Conservation (phyloP, 2,113 vertebrate species). For the Paratilapia polleni region DNA sequence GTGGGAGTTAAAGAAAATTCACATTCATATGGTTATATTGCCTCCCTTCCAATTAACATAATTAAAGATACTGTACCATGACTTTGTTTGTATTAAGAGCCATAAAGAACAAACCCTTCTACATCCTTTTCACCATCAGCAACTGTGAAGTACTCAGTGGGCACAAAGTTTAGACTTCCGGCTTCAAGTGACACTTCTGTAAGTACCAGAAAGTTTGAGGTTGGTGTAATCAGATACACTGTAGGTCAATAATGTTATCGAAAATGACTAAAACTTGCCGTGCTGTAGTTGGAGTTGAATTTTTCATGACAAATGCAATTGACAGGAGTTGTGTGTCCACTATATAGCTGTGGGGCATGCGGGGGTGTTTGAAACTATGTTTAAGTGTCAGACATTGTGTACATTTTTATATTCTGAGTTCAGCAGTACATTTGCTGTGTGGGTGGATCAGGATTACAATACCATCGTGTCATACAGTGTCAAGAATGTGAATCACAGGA, state of each 20-base stretch:
- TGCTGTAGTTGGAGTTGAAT: not conserved
- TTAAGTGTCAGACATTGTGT: conserved; percentile 38
- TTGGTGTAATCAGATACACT: not conserved
- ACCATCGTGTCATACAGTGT: conserved; percentile 36
- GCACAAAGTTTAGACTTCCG: not conserved
- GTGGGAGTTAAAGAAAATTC: too few relatives aligned
- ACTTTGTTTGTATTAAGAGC: not conserved
- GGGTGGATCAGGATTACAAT: conserved; percentile 34
- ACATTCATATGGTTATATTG: not conserved
- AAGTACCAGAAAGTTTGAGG: not conserved
- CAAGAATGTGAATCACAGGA: conserved; percentile 42
- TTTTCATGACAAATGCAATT: conserved; percentile 3
- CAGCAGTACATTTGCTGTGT: conserved; percentile 41
- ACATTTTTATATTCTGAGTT: conserved; percentile 34
- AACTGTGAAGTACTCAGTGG: not conserved
- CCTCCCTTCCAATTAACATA: not conserved
- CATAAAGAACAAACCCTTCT: not conserved
- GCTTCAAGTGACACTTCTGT: not conserved
- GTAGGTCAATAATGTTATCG: not conserved
- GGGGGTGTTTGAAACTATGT: conserved; percentile 55
- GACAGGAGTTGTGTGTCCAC: conserved; percentile 31
- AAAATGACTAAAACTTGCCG: not conserved
- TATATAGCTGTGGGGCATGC: conserved; percentile 34
- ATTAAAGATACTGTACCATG: not conserved
- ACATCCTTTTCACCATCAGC: not conserved